phyloP scores from a whole-genome alignment of 2,888 invertebrate genomes.

The Gerris lacustris region DNA sequence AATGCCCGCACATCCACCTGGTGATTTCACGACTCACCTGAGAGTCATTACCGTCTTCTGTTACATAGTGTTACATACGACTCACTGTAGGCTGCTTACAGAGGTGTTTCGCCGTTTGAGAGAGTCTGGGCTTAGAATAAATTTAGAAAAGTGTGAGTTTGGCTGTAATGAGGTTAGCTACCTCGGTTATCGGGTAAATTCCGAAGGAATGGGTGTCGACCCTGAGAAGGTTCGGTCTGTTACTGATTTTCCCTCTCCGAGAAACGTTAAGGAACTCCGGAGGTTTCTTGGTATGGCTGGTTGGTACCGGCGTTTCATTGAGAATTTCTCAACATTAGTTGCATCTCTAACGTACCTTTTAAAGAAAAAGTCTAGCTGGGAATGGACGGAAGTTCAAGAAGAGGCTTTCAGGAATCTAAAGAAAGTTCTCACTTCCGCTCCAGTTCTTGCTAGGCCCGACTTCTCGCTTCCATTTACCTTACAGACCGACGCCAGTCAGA shows the following conservation, averaged over 20 bases:
- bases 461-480: slow-evolving; percentile 4
- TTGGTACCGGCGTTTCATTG: slow-evolving; percentile 14
- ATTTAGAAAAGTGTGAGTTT: not conserved
- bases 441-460: not conserved
- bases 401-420: slow-evolving; percentile 12
- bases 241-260: not conserved
- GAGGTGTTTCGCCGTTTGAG: not conserved
- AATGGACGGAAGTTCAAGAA: slow-evolving; percentile 11
- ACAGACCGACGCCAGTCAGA: slow-evolving; percentile 9
- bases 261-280: slow-evolving; percentile 11
- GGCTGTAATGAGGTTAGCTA: not conserved
- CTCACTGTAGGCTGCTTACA: not conserved
- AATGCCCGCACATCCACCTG: not conserved
- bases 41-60: not conserved
- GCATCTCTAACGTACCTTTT: not conserved
- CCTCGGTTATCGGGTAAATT: not conserved
- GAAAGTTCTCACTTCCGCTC: not conserved
- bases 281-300: slow-evolving; percentile 11
- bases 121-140: not conserved
- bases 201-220: not conserved
- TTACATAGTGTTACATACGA: not conserved
- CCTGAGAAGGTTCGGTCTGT: not conserved
- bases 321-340: not conserved
- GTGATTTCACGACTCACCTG: slow-evolving; percentile 9
- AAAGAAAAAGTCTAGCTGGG: not conserved